These are phyloP conservation scores for Euglossa dilemma DNA, from an alignment of 1,140 invertebrate genomes.

Conservation along the genomic window DNA sequence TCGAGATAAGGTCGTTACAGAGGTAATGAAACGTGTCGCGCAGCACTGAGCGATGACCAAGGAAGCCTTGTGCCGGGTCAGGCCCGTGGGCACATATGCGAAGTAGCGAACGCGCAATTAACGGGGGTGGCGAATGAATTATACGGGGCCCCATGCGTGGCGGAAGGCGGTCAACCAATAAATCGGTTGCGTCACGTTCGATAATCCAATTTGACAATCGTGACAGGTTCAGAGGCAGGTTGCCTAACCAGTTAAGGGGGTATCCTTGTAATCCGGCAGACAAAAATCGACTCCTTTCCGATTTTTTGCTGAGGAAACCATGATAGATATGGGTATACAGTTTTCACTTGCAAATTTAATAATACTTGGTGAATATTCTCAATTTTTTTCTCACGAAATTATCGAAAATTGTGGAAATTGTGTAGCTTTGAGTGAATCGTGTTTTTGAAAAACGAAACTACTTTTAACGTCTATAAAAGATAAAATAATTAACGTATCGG, in stretches of 20 bases:
- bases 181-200: conserved; percentile 35
- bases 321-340: no score
- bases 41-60: conserved; percentile 34
- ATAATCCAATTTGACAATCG: conserved; percentile 54
- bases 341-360: no score
- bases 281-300: no score
- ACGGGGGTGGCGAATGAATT: conserved; percentile 49
- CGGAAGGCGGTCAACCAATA: conserved; percentile 45
- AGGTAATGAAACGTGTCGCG: conserved; percentile 42
- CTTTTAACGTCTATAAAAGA: no score
- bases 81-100: not conserved
- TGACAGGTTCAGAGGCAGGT: conserved; percentile 19
- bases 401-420: no score
- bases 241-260: not conserved
- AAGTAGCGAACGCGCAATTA: conserved; percentile 48
- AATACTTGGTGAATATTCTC: no score
- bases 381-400: no score
- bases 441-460: no score
- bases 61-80: not conserved
- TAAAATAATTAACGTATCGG: no score
- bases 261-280: no score
- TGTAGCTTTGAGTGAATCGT: no score
- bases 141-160: conserved; percentile 10
- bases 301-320: no score
- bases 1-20: conserved; percentile 51